A percentile compares a stretch with the other conserved stretches of the same genome.
These are phyloP conservation scores for Apis cerana DNA, from an alignment of 1,140 invertebrate species.

Conservation along the genomic window DNA sequence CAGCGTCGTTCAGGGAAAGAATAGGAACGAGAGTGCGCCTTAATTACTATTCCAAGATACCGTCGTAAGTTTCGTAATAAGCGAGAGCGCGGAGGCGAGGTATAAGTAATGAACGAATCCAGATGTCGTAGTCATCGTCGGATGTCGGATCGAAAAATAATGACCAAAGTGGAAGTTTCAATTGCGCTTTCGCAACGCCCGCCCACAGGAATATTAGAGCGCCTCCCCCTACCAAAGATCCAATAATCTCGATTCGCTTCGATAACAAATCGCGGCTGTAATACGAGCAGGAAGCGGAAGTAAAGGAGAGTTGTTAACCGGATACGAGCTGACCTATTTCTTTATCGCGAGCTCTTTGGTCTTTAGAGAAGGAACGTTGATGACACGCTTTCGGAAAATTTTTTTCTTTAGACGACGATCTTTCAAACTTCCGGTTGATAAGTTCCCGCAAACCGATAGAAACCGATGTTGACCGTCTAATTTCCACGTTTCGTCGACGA, in stretches of 20 bases:
- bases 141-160: conserved; percentile 71
- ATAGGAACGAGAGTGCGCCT: conserved; percentile 51
- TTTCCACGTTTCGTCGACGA: conserved; percentile 30
- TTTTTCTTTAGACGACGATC: too few relatives aligned
- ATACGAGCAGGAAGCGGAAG: not conserved
- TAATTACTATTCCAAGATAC: conserved; percentile 69
- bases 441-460: too few relatives aligned
- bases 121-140: conserved; percentile 70
- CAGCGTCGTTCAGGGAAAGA: conserved; percentile 59
- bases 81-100: conserved; percentile 48
- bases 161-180: conserved; percentile 64
- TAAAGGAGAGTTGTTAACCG: not conserved
- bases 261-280: not conserved
- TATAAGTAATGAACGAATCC: conserved; percentile 76
- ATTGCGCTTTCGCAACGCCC: conserved; percentile 39
- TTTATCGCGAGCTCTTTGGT: conserved; percentile 22
- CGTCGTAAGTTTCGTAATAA: conserved; percentile 74
- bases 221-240: not conserved
- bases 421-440: too few relatives aligned
- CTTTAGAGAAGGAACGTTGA: not conserved
- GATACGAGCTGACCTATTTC: not conserved
- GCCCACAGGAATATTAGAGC: not conserved
- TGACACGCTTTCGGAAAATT: not conserved
- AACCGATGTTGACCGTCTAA: not conserved
- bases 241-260: conserved; percentile 14